phyloP scores from a whole-genome alignment of 2,797 vertebrate genomes.

The Danio tinwini region DNA sequence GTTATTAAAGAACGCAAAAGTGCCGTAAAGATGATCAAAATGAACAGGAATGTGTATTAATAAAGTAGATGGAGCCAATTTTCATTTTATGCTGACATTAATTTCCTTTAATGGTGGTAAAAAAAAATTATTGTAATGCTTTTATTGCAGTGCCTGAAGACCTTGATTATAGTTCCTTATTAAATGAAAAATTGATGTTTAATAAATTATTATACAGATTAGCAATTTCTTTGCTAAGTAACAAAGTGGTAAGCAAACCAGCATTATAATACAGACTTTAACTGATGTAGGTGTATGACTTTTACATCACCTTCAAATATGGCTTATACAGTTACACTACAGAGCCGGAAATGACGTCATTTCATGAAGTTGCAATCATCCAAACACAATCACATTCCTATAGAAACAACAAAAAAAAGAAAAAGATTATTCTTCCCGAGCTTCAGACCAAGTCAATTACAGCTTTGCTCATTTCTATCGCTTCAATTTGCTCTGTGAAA shows the following conservation, averaged over 20 bases:
- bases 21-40: not conserved
- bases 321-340: not conserved
- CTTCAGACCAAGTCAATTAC: conserved; percentile 51
- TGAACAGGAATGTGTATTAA: not conserved
- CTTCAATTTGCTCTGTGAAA: conserved; percentile 49
- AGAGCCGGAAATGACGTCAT: not conserved
- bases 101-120: not conserved
- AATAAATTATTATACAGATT: not conserved
- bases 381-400: conserved; percentile 14
- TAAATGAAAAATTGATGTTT: not conserved
- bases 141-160: not conserved
- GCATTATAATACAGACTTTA: conserved; percentile 1
- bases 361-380: conserved; percentile 3
- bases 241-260: not conserved
- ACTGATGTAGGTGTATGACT: not conserved
- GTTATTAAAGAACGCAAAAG: not conserved
- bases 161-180: not conserved
- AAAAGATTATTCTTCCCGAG: not conserved
- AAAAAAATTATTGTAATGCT: not conserved
- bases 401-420: conserved; percentile 3
- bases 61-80: not conserved
- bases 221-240: not conserved
- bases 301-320: not conserved
- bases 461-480: conserved; percentile 51
- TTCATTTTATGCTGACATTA: not conserved